Evolutionary conservation across 2,888 invertebrate genomes (phyloP).

Genomic region (Orthosia incerta): DNA sequence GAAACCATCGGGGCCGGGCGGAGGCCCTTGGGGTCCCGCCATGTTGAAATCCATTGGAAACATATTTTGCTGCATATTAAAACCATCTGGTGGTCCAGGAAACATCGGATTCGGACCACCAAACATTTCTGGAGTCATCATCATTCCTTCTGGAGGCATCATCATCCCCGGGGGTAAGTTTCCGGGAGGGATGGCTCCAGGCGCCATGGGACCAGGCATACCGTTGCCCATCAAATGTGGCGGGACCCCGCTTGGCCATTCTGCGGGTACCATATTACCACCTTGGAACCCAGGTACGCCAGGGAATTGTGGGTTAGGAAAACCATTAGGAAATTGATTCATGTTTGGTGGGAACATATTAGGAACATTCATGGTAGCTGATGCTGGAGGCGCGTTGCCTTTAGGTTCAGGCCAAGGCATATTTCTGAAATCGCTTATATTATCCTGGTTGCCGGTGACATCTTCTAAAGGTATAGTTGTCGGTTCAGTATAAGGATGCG

Average conservation of each 20-base stretch:
- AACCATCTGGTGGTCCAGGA: constrained; percentile 79
- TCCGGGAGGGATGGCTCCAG: constrained; percentile 79
- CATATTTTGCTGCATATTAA: constrained; percentile 87
- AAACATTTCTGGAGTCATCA: constrained; percentile 83
- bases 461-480: constrained; percentile 97
- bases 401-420: constrained; percentile 97
- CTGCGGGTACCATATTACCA: constrained; percentile 81
- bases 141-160: constrained; percentile 73
- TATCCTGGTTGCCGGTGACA: constrained; percentile 95
- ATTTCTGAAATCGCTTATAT: constrained; percentile 94
- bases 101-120: constrained; percentile 67
- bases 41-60: constrained; percentile 90
- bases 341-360: constrained; percentile 87
- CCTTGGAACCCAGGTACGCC: constrained; percentile 86
- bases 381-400: constrained; percentile 89
- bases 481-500: constrained; percentile 94
- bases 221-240: constrained; percentile 82
- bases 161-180: constrained; percentile 79
- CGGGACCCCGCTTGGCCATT: constrained; percentile 85
- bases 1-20: constrained; percentile 82
- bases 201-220: constrained; percentile 79
- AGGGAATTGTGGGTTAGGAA: constrained; percentile 87
- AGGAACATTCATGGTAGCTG: constrained; percentile 79
- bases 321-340: constrained; percentile 85
- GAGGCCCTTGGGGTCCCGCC: constrained; percentile 80